A percentile compares a stretch with the other conserved stretches of the same genome.
Conservation (phyloP, 2,113 vertebrate genomes). For the Condylura cristata region DNA sequence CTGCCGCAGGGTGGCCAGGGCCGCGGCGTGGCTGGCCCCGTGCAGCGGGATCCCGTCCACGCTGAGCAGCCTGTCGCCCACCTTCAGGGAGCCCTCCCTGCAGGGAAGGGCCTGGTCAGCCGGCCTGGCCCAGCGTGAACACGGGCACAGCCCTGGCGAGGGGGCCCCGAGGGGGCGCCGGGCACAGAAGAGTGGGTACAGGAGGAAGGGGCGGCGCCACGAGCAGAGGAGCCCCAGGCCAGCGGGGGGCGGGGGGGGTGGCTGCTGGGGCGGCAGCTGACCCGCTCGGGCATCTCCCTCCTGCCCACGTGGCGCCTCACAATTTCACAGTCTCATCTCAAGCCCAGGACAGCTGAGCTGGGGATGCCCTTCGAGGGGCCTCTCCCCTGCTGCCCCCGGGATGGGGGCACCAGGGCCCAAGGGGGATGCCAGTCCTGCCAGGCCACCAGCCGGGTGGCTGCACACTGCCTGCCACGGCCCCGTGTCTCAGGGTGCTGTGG, state of each 20-base stretch:
- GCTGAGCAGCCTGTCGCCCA: slow-evolving; percentile 94
- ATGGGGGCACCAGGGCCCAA: neutral
- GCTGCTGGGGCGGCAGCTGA: no score
- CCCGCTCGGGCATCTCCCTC: no score
- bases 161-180: accelerated
- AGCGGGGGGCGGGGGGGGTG: no score
- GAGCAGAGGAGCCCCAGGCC: no score
- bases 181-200: neutral
- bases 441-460: neutral
- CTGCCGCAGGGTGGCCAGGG: slow-evolving; percentile 92
- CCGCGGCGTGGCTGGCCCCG: slow-evolving; percentile 92
- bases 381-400: neutral
- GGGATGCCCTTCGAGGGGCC: neutral
- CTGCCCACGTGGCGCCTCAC: no score
- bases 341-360: neutral
- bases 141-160: neutral
- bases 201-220: accelerated
- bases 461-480: neutral
- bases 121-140: neutral
- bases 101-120: neutral
- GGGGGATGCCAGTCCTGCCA: neutral
- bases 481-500: neutral
- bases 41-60: slow-evolving; percentile 95
- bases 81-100: slow-evolving; percentile 96
- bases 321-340: neutral